These are phyloP conservation scores for Sesamia nonagrioides DNA, from an alignment of 1,140 invertebrate genomes.

Conservation along the genomic window DNA sequence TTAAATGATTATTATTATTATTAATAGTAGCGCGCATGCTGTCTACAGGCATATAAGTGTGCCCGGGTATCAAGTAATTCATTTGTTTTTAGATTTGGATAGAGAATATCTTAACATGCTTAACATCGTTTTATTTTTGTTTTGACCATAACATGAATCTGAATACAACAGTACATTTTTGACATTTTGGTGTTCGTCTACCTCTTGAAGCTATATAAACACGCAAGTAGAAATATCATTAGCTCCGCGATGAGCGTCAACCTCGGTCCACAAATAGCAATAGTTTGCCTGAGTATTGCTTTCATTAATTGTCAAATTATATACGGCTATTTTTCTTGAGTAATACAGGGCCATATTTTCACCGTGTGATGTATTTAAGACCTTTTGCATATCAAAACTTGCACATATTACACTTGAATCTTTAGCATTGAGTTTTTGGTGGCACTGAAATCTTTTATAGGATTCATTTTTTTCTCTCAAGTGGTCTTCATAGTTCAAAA, in stretches of 20 bases:
- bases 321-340: not conserved
- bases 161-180: not conserved
- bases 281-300: not conserved
- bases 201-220: not conserved
- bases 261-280: not conserved
- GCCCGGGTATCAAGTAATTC: not conserved
- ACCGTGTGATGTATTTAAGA: not conserved
- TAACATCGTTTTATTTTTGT: not conserved
- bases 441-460: not conserved
- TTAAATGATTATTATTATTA: too few species aligned
- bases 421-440: not conserved
- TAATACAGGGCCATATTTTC: not conserved
- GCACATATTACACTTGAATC: not conserved
- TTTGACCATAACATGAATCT: not conserved
- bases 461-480: not conserved
- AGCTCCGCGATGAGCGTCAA: not conserved
- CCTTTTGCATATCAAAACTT: not conserved
- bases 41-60: constrained; percentile 1
- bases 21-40: not conserved
- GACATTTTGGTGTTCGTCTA: not conserved
- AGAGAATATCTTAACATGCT: not conserved
- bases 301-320: constrained; percentile 1
- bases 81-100: not conserved
- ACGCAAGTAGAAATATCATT: not conserved
- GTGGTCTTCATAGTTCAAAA: not conserved